Evolutionary conservation across 2,888 invertebrate species (phyloP), one percentile per base, ranked within the genome.

Genomic region (Oscheius sp.): DNA sequence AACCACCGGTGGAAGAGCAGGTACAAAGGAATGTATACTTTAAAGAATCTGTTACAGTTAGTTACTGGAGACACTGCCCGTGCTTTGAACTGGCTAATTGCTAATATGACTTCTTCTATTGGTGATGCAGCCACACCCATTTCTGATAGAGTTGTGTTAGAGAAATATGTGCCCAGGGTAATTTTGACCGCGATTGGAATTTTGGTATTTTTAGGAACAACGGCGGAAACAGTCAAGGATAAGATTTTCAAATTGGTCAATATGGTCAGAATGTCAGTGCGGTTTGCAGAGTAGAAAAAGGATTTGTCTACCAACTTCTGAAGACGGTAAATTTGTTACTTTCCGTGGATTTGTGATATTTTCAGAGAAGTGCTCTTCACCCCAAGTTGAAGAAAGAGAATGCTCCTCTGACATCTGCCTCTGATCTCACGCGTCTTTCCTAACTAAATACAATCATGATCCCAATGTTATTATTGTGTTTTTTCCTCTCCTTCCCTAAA

Each of bases 71-170:
- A 87, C 63, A 86, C 86, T 0, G 85, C 82, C 12, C 71, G 79
- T 55, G 86, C 86, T 43, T 69, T 86, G 6, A 83, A 83, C 27
- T 86, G 85, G 85, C 78, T 86, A 77, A 76, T 86, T 25, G 83
- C 81, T 7, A 86, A 86, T 72, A 86, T 86, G 85, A 81, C 83
- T 27, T 69, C 76, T 56, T 69, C 82, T 9, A 79, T 82, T 68
- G 66, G 66, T 27, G 72, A 78, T 49, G 74, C 76, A 18, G 58
- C 46, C 9, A 69, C 29, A 3, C 70, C 46, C 13, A 63, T 75
- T 16, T 53, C 56, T 41, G 80, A 77, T 56, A 58, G 25, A 29
- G 35, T 74, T 45, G 55, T 66, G 21, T 61, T 75, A 25, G 77
- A 78, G 29, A 74, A 68, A 21, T 52, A 72, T 29, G 16, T 27